These are phyloP conservation scores for Oscarella lobularis DNA, from an alignment of 37 sponge, comb jelly and placozoan species.

Conservation along the genomic window DNA sequence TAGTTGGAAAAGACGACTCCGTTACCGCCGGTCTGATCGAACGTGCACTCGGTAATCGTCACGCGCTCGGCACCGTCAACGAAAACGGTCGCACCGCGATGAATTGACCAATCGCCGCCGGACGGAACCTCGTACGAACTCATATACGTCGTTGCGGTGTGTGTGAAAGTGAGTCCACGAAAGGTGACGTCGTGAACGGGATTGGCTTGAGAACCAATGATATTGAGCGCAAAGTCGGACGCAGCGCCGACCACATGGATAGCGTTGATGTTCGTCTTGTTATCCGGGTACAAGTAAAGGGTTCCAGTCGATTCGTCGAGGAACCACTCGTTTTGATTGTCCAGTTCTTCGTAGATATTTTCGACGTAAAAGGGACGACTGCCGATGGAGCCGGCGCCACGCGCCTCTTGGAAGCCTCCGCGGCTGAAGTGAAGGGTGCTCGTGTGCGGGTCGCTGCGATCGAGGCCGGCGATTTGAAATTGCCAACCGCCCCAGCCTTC, in stretches of 20 bases:
- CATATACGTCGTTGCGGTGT: slow-evolving; percentile 38
- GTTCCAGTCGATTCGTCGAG: slow-evolving; percentile 4
- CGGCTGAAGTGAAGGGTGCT: slow-evolving; percentile 12
- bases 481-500: slow-evolving; percentile 31
- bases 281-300: slow-evolving; percentile 31
- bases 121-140: slow-evolving; percentile 33
- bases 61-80: slow-evolving; percentile 23
- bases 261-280: slow-evolving; percentile 13
- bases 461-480: slow-evolving; percentile 23
- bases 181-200: slow-evolving; percentile 20
- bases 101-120: slow-evolving; percentile 43
- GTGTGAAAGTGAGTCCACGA: slow-evolving; percentile 25
- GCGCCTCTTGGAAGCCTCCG: slow-evolving; percentile 42
- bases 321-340: slow-evolving; percentile 44
- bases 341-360: slow-evolving; percentile 40
- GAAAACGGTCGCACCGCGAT: slow-evolving; percentile 29
- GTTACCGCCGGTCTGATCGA: slow-evolving; percentile 40
- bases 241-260: slow-evolving; percentile 11
- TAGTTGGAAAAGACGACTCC: slow-evolving; percentile 28
- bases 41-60: slow-evolving; percentile 14
- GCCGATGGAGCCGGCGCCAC: slow-evolving; percentile 17
- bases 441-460: slow-evolving; percentile 11
- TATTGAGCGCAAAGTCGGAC: not conserved
- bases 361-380: slow-evolving; percentile 29
- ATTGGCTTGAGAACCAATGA: slow-evolving; percentile 4